Base-by-base conservation (phyloP, 2,888 invertebrate species). In the Dolichomitus sp. region DNA sequence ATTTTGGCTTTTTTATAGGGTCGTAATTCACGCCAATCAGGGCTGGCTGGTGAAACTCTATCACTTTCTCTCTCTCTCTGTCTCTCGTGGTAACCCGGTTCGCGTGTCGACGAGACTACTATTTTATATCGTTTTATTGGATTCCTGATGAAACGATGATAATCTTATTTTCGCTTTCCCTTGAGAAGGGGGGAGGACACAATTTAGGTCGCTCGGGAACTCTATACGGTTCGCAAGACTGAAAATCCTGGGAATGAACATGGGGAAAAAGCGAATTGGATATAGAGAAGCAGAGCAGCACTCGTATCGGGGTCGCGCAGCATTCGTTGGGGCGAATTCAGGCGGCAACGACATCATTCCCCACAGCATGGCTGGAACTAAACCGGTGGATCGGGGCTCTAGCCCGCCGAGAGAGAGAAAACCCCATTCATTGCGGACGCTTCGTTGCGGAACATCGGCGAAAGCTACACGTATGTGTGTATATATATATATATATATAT, bases 111-210 rank as follows among this genome's bases (percentile, higher is more conserved):
- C 52, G 61, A 50, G 69, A 69, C 74, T 72, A 82, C 70, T 74
- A 79, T 76, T 77, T 80, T 77, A 77, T 73, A 76, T 48, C 40
- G 63, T 73, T 80, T 76, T 73, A 83, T 83, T 80, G 76, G 76
- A 83, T 83, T 80, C 61, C 72, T 54, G 72, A 69, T 54, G 76
- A 72, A 82, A 82, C 75, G 79, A 82, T 78, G 63, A 80, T 83
- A 83, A 83, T 83, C 80, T 77, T 65, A 83, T 83, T 83, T 83
- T 76, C 73, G 73, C 48, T 33, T 61, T 61, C 17, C 63, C 75
- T 57, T 48, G 63, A 50, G 66, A 70, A 30, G 61, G 27, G 37
- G 54, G 17, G 23, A 48, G 19, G 48, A 37, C 45, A 69, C 65
- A 80, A 76, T 83, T 80, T 74, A 63, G 80, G 69, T 83, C 54